Evolutionary conservation across 2,113 vertebrate species (phyloP).

Genomic region (Phalacrocorax brasilianus): DNA sequence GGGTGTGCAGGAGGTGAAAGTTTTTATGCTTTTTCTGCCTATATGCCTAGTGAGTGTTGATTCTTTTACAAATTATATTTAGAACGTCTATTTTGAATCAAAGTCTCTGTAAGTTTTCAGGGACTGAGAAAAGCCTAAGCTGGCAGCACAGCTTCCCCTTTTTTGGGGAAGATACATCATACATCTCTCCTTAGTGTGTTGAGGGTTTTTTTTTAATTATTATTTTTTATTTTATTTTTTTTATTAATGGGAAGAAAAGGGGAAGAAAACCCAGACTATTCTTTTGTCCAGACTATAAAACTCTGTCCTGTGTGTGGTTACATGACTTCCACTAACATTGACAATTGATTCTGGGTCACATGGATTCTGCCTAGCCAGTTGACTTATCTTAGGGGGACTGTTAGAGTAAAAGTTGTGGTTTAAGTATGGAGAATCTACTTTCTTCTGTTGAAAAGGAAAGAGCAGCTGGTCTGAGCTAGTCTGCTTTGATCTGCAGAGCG

Average conservation of each 20-base stretch:
- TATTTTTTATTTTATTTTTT: no score
- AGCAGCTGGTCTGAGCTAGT: not conserved
- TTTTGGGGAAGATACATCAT: rapidly evolving
- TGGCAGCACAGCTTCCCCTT: not conserved
- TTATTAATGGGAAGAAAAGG: not conserved
- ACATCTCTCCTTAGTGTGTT: not conserved
- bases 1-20: not conserved
- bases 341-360: not conserved
- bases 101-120: not conserved
- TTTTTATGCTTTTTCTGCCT: not conserved
- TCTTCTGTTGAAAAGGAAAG: not conserved
- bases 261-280: rapidly evolving
- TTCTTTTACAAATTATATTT: not conserved
- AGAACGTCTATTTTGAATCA: not conserved
- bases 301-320: not conserved
- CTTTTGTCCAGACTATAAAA: not conserved
- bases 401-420: not conserved
- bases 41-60: not conserved
- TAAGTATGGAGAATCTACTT: not conserved
- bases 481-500: not conserved
- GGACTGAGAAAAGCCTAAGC: not conserved
- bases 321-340: not conserved
- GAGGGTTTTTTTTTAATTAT: not conserved
- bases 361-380: not conserved
- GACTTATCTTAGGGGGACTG: not conserved